These are phyloP conservation scores for Subacronicta megacephala DNA, from an alignment of 2,888 invertebrate genomes.

Conservation along the genomic window DNA sequence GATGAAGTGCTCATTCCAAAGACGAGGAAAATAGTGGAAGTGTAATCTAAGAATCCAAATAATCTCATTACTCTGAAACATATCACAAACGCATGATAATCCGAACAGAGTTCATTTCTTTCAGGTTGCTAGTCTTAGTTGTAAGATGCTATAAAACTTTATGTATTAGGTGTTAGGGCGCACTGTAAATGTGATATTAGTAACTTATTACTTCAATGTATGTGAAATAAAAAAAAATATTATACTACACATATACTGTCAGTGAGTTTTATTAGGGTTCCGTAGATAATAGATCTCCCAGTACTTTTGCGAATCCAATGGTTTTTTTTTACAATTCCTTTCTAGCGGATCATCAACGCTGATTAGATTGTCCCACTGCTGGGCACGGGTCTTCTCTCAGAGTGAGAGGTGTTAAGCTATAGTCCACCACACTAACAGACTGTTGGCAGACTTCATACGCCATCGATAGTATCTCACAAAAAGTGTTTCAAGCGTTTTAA, in stretches of 20 bases:
- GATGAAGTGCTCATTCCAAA: conserved; percentile 85
- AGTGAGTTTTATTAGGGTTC: too few species aligned
- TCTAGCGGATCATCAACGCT: too few species aligned
- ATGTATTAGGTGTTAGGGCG: conserved; percentile 70
- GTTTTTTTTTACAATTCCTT: too few species aligned
- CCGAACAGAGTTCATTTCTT: conserved; percentile 78
- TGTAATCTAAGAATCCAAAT: conserved; percentile 66
- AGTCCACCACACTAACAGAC: too few species aligned
- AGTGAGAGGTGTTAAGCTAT: too few species aligned
- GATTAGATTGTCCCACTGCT: too few species aligned
- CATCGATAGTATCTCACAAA: too few species aligned
- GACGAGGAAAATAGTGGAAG: conserved; percentile 87
- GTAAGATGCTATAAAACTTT: conserved; percentile 72
- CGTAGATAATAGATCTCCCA: too few species aligned
- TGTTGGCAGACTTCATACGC: too few species aligned
- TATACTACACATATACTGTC: conserved; percentile 42
- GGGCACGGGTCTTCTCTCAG: too few species aligned
- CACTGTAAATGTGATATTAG: conserved; percentile 88
- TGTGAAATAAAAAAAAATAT: conserved; percentile 73
- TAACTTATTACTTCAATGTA: conserved; percentile 78
- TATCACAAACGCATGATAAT: conserved; percentile 84
- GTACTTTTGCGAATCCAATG: too few species aligned
- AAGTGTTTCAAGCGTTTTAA: too few species aligned
- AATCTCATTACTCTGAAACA: conserved; percentile 67
- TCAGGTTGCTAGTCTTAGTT: conserved; percentile 85